Evolutionary conservation across 2,888 invertebrate genomes (phyloP).

Genomic region (Platycheirus albimanus): DNA sequence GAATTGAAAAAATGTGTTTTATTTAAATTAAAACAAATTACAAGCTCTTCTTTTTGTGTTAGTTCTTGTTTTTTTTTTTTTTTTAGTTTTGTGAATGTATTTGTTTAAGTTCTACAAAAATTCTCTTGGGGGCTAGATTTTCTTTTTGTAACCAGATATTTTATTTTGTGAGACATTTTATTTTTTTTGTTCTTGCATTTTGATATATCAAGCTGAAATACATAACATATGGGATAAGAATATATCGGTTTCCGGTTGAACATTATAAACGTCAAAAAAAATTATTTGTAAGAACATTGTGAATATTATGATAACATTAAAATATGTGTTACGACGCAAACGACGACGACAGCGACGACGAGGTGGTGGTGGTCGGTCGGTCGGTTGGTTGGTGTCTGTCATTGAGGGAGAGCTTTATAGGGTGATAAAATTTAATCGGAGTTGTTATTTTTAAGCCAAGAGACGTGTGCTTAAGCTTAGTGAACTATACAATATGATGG

Average conservation of each 20-base stretch:
- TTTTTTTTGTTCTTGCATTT: constrained; percentile 18
- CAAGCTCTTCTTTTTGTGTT: constrained; percentile 18
- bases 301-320: constrained; percentile 47
- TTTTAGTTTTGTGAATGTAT: neutral
- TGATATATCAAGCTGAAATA: constrained; percentile 37
- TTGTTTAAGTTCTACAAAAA: neutral
- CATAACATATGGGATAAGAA: constrained; percentile 38
- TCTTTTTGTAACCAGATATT: constrained; percentile 53
- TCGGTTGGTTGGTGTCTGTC: neutral
- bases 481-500: constrained; percentile 2
- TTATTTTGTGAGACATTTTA: constrained; percentile 26
- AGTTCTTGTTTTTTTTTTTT: neutral
- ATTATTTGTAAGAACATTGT: constrained; percentile 35
- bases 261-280: constrained; percentile 18
- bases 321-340: constrained; percentile 49
- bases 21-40: constrained; percentile 59
- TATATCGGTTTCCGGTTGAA: constrained; percentile 59
- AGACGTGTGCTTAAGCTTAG: constrained; percentile 11
- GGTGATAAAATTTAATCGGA: constrained; percentile 28
- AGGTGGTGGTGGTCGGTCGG: constrained; percentile 36
- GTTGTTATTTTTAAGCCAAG: constrained; percentile 31
- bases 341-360: constrained; percentile 8
- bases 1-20: constrained; percentile 48
- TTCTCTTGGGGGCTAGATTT: constrained; percentile 26
- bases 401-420: constrained; percentile 22